phyloP scores from a whole-genome alignment of 2,797 vertebrate species.

The Manis javanica region DNA sequence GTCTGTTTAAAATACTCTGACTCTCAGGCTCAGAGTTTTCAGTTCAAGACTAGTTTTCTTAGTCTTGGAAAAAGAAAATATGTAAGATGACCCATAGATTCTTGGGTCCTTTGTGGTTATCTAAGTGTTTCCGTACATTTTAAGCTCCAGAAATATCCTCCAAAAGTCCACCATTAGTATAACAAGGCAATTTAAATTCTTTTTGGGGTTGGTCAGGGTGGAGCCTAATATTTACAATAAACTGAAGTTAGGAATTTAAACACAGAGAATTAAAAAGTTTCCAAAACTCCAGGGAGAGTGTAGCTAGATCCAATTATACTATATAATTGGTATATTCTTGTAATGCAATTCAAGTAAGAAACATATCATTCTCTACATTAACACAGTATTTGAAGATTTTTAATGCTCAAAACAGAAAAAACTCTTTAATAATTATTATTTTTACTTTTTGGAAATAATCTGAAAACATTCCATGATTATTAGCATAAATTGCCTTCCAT shows the following conservation, averaged over 20 bases:
- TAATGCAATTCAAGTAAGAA: background rate
- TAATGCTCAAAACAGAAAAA: background rate
- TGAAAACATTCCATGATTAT: background rate
- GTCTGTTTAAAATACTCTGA: constrained; percentile 1
- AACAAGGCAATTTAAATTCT: constrained; percentile 36
- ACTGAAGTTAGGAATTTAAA: constrained; percentile 53
- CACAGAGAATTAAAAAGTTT: constrained; percentile 43
- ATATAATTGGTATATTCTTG: constrained; percentile 37
- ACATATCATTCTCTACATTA: background rate
- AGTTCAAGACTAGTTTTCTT: background rate
- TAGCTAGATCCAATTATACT: constrained; percentile 62
- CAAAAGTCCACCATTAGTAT: background rate
- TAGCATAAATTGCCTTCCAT: background rate
- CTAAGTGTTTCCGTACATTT: constrained; percentile 8
- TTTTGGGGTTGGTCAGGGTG: background rate
- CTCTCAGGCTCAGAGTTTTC: background rate
- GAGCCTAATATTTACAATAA: constrained; percentile 28
- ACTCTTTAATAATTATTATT: background rate
- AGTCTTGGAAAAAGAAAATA: background rate
- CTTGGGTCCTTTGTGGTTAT: background rate
- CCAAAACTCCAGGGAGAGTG: constrained; percentile 62
- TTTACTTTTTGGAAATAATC: background rate
- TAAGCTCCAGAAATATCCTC: background rate
- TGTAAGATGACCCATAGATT: background rate
- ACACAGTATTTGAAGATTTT: background rate